Evolutionary conservation across 2,888 invertebrate genomes (phyloP).

Genomic region (Argyra leucocephala): DNA sequence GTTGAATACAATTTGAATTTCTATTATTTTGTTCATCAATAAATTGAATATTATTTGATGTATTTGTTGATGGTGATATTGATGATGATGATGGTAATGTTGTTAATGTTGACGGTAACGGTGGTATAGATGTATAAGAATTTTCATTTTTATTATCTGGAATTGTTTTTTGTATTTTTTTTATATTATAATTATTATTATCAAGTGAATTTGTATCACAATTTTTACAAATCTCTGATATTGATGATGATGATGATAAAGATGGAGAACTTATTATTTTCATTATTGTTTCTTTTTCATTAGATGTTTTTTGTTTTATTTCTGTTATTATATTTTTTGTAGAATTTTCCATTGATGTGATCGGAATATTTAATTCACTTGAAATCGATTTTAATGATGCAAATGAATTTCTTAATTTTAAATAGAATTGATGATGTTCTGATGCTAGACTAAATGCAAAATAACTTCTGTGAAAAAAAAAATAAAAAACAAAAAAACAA

Average conservation of each 20-base stretch:
- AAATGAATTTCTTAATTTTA: conserved; percentile 61
- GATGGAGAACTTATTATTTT: not conserved
- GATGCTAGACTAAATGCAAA: conserved; percentile 68
- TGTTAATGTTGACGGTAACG: not conserved
- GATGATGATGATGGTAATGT: not conserved
- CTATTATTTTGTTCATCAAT: not conserved
- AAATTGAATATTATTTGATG: not conserved
- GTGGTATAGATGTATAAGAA: not conserved
- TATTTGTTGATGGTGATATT: not conserved
- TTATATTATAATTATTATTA: too few species aligned
- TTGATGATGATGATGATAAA: not conserved
- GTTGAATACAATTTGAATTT: not conserved
- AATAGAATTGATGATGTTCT: conserved; percentile 67
- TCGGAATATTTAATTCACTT: conserved; percentile 50
- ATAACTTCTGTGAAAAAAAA: conserved; percentile 48
- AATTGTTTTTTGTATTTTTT: not conserved
- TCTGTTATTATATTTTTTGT: not conserved
- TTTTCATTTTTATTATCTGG: not conserved
- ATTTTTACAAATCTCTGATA: not conserved
- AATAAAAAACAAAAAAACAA: too few species aligned
- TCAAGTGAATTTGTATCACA: not conserved
- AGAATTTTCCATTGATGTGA: conserved; percentile 25
- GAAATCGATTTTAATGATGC: conserved; percentile 57
- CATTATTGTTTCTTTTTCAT: conserved; percentile 11
- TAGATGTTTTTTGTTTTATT: not conserved